Evolutionary conservation across 2,888 invertebrate genomes (phyloP).

Genomic region (Sthenelais limicola): DNA sequence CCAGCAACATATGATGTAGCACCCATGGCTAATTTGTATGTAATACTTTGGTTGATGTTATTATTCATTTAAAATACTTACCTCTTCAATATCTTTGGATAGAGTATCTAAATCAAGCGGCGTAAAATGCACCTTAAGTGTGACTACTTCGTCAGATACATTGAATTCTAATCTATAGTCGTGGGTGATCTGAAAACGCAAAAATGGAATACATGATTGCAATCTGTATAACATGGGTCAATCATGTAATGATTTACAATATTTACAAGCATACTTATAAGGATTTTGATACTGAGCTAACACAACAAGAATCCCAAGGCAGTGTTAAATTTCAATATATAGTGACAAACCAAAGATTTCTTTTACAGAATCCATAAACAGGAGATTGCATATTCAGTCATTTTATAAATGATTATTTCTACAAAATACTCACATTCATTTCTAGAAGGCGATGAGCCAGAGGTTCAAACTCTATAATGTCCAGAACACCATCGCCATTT

Average conservation of each 20-base stretch:
- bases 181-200: conserved; percentile 44
- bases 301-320: too few relatives aligned
- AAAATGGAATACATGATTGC: too few relatives aligned
- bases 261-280: too few relatives aligned
- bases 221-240: too few relatives aligned
- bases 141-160: conserved; percentile 59
- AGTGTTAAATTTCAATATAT: too few relatives aligned
- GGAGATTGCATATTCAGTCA: neutral
- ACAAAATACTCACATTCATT: conserved; percentile 56
- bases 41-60: too few relatives aligned
- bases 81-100: conserved; percentile 58
- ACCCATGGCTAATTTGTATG: too few relatives aligned
- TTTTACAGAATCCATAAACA: too few relatives aligned
- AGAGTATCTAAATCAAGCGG: conserved; percentile 61
- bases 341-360: too few relatives aligned
- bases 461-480: conserved; percentile 64
- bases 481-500: conserved; percentile 61
- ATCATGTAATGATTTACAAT: too few relatives aligned
- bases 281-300: too few relatives aligned
- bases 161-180: conserved; percentile 49
- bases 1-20: too few relatives aligned
- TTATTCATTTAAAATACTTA: conserved; percentile 32
- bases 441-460: conserved; percentile 57
- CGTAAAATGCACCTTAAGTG: conserved; percentile 57
- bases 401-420: neutral